phyloP scores from a whole-genome alignment of 2,797 vertebrate species.

The Rhinoraja longicauda region DNA sequence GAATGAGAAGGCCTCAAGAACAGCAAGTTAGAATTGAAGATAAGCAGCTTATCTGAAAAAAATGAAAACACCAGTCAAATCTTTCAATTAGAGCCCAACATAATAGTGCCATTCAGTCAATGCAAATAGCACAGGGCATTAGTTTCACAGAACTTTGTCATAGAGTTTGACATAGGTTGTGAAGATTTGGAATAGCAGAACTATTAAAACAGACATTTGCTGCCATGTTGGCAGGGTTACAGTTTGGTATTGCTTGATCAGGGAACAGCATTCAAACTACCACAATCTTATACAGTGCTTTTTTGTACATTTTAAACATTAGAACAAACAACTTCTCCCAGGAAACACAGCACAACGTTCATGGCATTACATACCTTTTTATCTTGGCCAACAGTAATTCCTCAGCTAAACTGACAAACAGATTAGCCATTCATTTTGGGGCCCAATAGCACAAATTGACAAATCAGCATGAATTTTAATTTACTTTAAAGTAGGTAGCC shows the following conservation, averaged over 20 bases:
- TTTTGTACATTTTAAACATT: neutral
- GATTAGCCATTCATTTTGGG: neutral
- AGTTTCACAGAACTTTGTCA: neutral
- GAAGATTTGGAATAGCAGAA: conserved; percentile 8
- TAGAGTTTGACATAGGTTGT: neutral
- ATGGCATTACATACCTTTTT: neutral
- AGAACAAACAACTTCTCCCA: neutral
- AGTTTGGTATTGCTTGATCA: neutral
- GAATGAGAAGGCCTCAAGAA: no score
- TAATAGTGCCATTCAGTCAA: conserved; percentile 17
- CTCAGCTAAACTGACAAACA: neutral
- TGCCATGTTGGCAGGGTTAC: neutral
- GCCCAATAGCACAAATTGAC: neutral
- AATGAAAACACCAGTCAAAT: neutral
- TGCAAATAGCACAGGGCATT: neutral
- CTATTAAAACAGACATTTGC: neutral
- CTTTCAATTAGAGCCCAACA: conserved; percentile 7
- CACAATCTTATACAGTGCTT: neutral
- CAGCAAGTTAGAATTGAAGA: neutral
- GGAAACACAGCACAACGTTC: neutral
- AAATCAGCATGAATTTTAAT: neutral
- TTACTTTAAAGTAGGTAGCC: neutral
- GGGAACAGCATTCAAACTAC: neutral
- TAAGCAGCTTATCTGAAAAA: neutral
- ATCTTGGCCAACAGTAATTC: no score